A percentile compares a stretch with the other conserved stretches of the same genome.
Evolutionary conservation across 2,797 vertebrate species (phyloP).

Genomic region (Parotocinclus haroldoi): DNA sequence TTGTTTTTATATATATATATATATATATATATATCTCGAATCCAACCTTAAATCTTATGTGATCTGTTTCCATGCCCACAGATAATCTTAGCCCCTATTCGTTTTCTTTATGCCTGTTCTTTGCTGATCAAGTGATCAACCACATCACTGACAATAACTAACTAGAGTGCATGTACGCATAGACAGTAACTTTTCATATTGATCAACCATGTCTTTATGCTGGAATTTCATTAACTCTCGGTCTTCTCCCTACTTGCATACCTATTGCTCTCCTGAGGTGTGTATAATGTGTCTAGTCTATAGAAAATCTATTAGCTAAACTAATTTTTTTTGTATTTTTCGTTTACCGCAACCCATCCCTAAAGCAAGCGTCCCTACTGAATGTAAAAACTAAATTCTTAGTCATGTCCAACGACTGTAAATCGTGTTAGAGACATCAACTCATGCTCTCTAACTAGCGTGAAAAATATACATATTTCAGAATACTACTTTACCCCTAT

Average conservation of each 20-base stretch:
- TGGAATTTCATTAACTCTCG: neutral
- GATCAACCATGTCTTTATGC: neutral
- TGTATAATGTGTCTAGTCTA: constrained; percentile 1
- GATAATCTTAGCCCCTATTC: no score
- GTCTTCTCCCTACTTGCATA: constrained; percentile 10
- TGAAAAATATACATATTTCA: neutral
- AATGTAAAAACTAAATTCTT: neutral
- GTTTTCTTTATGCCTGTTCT: no score
- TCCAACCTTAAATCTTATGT: no score
- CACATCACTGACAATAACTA: no score
- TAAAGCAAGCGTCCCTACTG: constrained; percentile 4
- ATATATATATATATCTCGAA: no score
- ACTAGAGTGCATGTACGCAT: no score
- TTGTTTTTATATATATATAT: no score
- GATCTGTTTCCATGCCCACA: no score
- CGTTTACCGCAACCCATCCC: constrained; percentile 16
- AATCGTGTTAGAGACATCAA: neutral
- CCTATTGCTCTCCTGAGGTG: constrained; percentile 31
- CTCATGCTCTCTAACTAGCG: neutral
- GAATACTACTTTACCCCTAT: neutral
- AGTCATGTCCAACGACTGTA: neutral
- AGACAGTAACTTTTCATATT: neutral
- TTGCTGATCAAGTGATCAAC: no score
- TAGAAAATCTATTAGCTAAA: constrained; percentile 23
- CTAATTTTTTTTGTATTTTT: constrained; percentile 43